phyloP scores from a whole-genome alignment of 2,113 vertebrate genomes.

The Mesembrinibis cayennensis region DNA sequence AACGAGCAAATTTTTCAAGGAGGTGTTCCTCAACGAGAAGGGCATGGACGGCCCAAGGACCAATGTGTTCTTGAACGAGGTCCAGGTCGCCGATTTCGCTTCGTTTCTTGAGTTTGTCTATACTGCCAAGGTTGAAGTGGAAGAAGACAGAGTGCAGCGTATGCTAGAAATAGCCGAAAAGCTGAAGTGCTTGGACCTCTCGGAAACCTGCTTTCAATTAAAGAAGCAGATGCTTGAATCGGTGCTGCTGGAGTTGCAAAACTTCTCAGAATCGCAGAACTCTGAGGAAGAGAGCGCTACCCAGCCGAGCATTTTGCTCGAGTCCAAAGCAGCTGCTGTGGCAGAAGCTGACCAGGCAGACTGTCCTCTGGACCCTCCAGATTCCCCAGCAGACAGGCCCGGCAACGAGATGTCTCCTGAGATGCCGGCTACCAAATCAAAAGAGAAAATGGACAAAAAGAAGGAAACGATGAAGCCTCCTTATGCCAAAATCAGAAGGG shows the following conservation, averaged over 20 bases:
- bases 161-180: slow-evolving; percentile 83
- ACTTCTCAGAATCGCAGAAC: slow-evolving; percentile 74
- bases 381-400: neutral
- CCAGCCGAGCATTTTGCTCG: neutral
- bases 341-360: neutral
- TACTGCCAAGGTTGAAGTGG: slow-evolving; percentile 85
- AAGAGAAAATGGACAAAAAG: slow-evolving; percentile 57
- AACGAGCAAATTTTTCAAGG: slow-evolving; percentile 93
- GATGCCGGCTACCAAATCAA: slow-evolving; percentile 4
- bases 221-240: slow-evolving; percentile 83
- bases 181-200: slow-evolving; percentile 87
- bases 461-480: slow-evolving; percentile 66
- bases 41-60: slow-evolving; percentile 56
- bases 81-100: slow-evolving; percentile 80
- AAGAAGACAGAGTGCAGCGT: slow-evolving; percentile 79
- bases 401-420: neutral
- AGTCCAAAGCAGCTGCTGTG: neutral
- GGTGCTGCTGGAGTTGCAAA: slow-evolving; percentile 78
- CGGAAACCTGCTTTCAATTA: slow-evolving; percentile 81
- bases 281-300: slow-evolving; percentile 20
- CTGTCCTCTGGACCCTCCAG: neutral
- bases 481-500: slow-evolving; percentile 71
- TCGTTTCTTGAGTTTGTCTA: slow-evolving; percentile 93
- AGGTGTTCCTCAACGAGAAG: slow-evolving; percentile 81
- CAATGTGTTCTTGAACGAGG: slow-evolving; percentile 79